Evolutionary conservation across 2,888 invertebrate species (phyloP).

Genomic region (Cerceris rybyensis): DNA sequence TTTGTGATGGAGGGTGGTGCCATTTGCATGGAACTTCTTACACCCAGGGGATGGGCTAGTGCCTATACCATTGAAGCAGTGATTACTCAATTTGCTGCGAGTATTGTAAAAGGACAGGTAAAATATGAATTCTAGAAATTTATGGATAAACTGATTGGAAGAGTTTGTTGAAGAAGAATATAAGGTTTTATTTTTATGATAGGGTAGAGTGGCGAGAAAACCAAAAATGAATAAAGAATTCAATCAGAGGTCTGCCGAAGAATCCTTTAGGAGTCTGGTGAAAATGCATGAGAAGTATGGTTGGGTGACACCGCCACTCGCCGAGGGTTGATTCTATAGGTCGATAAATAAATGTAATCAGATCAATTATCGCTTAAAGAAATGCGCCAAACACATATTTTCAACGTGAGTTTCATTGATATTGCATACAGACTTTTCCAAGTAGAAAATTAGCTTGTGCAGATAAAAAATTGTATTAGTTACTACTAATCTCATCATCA

Average conservation of each 20-base stretch:
- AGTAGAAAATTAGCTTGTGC: conserved; percentile 7
- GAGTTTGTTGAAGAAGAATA: neutral
- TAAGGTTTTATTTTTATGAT: conserved; percentile 6
- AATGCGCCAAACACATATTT: neutral
- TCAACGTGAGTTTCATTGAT: conserved; percentile 1
- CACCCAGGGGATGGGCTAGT: conserved; percentile 94
- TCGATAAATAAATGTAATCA: neutral
- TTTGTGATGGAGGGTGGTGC: conserved; percentile 96
- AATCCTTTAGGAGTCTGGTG: conserved; percentile 92
- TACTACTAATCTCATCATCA: neutral
- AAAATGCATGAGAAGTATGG: conserved; percentile 96
- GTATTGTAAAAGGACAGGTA: conserved; percentile 92
- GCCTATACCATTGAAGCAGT: conserved; percentile 94
- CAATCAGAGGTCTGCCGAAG: conserved; percentile 90
- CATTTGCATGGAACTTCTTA: conserved; percentile 94
- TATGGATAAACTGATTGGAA: neutral
- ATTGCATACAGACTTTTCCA: neutral
- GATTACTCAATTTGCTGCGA: conserved; percentile 94
- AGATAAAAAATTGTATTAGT: neutral
- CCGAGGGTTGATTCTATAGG: conserved; percentile 87
- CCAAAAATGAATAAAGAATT: conserved; percentile 91
- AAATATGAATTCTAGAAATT: conserved; percentile 3
- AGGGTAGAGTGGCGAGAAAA: conserved; percentile 90
- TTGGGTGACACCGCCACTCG: conserved; percentile 93
- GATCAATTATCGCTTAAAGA: neutral